A percentile compares a stretch with the other conserved stretches of the same genome.
These are phyloP conservation scores for Chironomus striatipennis DNA, from an alignment of 1,140 invertebrate genomes.

Conservation along the genomic window DNA sequence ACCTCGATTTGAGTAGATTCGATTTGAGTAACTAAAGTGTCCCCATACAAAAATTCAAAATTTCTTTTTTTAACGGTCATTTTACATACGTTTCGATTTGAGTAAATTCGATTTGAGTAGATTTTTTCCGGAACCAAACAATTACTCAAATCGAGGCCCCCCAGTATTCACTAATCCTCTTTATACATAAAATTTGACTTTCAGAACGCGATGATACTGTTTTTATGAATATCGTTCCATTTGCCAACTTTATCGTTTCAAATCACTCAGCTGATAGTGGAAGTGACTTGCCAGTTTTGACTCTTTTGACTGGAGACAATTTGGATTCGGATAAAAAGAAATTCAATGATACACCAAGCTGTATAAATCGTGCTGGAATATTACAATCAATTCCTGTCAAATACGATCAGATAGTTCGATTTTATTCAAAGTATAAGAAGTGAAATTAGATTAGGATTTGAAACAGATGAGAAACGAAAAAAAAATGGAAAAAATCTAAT, in stretches of 20 bases:
- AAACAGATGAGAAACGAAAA: too few relatives aligned
- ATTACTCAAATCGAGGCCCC: too few relatives aligned
- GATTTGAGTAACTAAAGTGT: too few relatives aligned
- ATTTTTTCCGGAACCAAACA: too few relatives aligned
- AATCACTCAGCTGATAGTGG: constrained; percentile 38
- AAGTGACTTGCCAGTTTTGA: constrained; percentile 36
- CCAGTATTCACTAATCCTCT: too few relatives aligned
- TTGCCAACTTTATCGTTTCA: constrained; percentile 38
- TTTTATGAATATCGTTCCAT: constrained; percentile 38
- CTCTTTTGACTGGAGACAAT: constrained; percentile 38
- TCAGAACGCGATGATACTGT: constrained; percentile 38
- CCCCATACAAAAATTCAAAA: too few relatives aligned
- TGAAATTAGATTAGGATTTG: neutral
- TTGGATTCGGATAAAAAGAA: constrained; percentile 36
- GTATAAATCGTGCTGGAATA: constrained; percentile 39
- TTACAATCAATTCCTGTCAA: constrained; percentile 38
- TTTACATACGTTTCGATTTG: too few relatives aligned
- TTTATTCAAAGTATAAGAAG: constrained; percentile 12
- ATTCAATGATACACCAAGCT: constrained; percentile 29
- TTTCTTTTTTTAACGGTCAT: too few relatives aligned
- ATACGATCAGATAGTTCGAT: constrained; percentile 35
- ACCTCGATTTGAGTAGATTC: too few relatives aligned
- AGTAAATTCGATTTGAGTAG: too few relatives aligned
- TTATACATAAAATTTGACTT: too few relatives aligned
- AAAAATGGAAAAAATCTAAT: too few relatives aligned